Evolutionary conservation across 2,888 invertebrate genomes (phyloP), one percentile per base, ranked within the genome.

Genomic region (Leistus spinibarbis): DNA sequence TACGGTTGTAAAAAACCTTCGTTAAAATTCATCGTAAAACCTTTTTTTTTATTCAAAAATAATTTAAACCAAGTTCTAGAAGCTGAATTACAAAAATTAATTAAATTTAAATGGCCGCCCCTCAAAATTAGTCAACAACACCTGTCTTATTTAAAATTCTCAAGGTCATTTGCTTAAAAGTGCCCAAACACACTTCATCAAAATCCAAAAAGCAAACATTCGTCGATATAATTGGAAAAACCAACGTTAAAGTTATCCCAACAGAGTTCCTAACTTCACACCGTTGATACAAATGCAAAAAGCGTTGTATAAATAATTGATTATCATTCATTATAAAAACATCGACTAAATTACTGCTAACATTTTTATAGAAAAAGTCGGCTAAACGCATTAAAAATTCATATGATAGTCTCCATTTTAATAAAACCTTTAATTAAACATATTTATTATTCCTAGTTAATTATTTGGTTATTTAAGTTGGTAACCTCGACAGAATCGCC

Each of bases 401-500:
- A n/a, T 57, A 19, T 2, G 9, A n/a, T 9, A 79, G 56, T 19
- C 40, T 53, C 27, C 77, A 78, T 76, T 77, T 66, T 10, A 79
- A 23, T 13, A 57, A 13, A 57, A n/a, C n/a, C n/a, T n/a, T n/a
- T n/a, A n/a, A n/a, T n/a, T n/a, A n/a, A n/a, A n/a, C n/a, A n/a
- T n/a, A n/a, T n/a, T n/a, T n/a, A n/a, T n/a, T n/a, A n/a, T n/a
- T n/a, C n/a, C n/a, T n/a, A n/a, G n/a, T n/a, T n/a, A n/a, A n/a
- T n/a, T n/a, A n/a, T n/a, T n/a, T n/a, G n/a, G n/a, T n/a, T n/a
- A n/a, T n/a, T n/a, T n/a, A n/a, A n/a, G n/a, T n/a, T n/a, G n/a
- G n/a, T 66, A 76, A 79, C 79, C 63, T 79, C 77, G 17, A 79
- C 69, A 57, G 78, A 78, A 13, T 78, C 74, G 19, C 63, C 69